Base-by-base conservation (phyloP, 2,888 invertebrate species). In the Cryptocephalus moraei region DNA sequence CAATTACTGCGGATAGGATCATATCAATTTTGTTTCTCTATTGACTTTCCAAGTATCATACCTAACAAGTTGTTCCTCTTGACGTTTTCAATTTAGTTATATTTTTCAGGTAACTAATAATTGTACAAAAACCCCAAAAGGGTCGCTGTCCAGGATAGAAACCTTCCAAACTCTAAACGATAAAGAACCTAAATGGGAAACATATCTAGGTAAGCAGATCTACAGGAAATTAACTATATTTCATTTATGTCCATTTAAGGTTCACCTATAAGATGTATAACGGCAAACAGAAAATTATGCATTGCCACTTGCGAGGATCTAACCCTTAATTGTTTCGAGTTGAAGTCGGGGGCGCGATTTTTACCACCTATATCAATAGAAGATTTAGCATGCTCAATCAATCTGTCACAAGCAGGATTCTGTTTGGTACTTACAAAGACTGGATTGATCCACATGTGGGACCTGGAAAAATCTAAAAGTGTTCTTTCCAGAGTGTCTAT, bases 121-220 rank as follows among this genome's bases (percentile, higher is more conserved):
- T 49, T 67, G 66, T 54, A 64, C 67, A 51, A 64, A 66, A 46
- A 81, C 83, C 1, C 74, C 77, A 33, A 78, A 77, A 61, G 83
- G 82, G 1, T 70, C 78, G 32, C 62, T 80, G 43, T 72, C 79
- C 0, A 75, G 71, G 59, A 72, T 76, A 57, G 82, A 78, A 67
- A 73, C 72, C 54, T 75, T 70, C 49, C 79, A 76, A 62, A 77
- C 73, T 56, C 74, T 69, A 0, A 73, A 72, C 0, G 75, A 75
- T n/a, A 75, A 74, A 46, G 80, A 81, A 49, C 78, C 79, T 1
- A 73, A 80, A 1, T 86, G 85, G 86, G 83, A 84, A 57, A 80
- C 80, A 4, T 83, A 80, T 62, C 71, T 84, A 58, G 82, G 81
- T 80, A 65, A 51, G 42, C 38, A 45, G 2, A 2, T 22, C 6